These are phyloP conservation scores for Aspiorhynchus laticeps DNA, from an alignment of 2,113 vertebrate species.

Conservation along the genomic window DNA sequence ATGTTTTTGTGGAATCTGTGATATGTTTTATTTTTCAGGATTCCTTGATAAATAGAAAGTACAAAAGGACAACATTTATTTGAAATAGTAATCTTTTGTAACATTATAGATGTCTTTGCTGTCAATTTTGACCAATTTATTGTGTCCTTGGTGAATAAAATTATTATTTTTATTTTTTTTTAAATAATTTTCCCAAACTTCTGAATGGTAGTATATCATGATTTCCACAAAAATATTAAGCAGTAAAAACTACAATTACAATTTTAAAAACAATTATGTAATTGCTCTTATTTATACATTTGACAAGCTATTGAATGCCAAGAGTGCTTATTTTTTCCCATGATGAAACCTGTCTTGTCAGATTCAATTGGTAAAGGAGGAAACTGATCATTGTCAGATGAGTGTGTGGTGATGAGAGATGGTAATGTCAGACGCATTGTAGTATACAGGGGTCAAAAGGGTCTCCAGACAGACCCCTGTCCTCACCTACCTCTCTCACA, in stretches of 20 bases:
- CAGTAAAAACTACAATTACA: neutral
- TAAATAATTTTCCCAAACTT: neutral
- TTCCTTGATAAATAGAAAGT: neutral
- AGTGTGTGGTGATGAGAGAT: constrained; percentile 54
- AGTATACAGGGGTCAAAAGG: constrained; percentile 47
- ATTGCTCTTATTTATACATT: neutral
- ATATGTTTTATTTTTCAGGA: neutral
- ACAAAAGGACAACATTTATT: neutral
- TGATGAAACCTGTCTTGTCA: neutral
- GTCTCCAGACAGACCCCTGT: constrained; percentile 60
- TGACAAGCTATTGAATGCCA: neutral
- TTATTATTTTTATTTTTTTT: too few relatives aligned
- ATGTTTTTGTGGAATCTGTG: neutral
- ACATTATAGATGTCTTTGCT: neutral
- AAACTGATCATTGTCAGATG: neutral
- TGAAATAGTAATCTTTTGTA: neutral
- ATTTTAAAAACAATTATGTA: neutral
- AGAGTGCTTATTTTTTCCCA: neutral
- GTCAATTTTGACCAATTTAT: too few relatives aligned
- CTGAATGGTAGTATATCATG: neutral
- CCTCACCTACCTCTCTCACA: constrained; percentile 57
- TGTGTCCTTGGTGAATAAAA: too few relatives aligned
- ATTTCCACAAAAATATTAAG: neutral
- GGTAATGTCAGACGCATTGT: constrained; percentile 55
- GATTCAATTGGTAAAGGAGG: neutral